Percentiles rank a stretch among this genome's conserved stretches.
phyloP scores from a whole-genome alignment of 2,113 vertebrate genomes.

The Corythoichthys intestinalis region DNA sequence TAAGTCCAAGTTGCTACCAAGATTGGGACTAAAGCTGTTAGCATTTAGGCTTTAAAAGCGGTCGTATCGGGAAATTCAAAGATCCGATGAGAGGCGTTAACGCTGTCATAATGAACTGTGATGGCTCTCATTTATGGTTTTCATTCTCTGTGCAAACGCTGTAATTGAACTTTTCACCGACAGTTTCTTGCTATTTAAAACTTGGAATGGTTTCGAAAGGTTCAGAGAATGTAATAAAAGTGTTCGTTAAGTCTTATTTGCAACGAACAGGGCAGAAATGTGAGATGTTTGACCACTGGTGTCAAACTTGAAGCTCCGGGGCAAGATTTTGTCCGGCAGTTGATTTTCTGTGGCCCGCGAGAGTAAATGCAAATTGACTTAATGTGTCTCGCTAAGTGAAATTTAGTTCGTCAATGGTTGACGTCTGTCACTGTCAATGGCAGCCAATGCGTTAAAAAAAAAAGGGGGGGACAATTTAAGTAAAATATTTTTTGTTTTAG shows the following conservation, averaged over 20 bases:
- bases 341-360: too few relatives aligned
- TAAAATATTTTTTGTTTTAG: too few relatives aligned
- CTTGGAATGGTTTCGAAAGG: background rate
- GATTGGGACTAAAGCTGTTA: constrained; percentile 14
- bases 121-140: constrained; percentile 7
- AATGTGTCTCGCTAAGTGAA: too few relatives aligned
- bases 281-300: background rate
- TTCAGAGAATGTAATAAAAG: background rate
- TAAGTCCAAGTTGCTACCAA: constrained; percentile 27
- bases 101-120: constrained; percentile 4
- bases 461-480: too few relatives aligned
- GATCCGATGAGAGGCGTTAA: constrained; percentile 4
- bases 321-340: too few relatives aligned
- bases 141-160: constrained; percentile 14
- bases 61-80: constrained; percentile 29
- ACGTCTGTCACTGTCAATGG: too few relatives aligned
- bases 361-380: too few relatives aligned
- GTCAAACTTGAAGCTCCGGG: too few relatives aligned
- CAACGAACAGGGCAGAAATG: background rate
- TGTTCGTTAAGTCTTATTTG: background rate
- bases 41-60: constrained; percentile 16
- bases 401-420: too few relatives aligned
- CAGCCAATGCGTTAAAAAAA: too few relatives aligned
- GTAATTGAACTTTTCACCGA: constrained; percentile 18
- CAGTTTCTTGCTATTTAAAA: background rate